Conservation (phyloP, 2,888 invertebrate genomes). For the Augochlorella aurata region DNA sequence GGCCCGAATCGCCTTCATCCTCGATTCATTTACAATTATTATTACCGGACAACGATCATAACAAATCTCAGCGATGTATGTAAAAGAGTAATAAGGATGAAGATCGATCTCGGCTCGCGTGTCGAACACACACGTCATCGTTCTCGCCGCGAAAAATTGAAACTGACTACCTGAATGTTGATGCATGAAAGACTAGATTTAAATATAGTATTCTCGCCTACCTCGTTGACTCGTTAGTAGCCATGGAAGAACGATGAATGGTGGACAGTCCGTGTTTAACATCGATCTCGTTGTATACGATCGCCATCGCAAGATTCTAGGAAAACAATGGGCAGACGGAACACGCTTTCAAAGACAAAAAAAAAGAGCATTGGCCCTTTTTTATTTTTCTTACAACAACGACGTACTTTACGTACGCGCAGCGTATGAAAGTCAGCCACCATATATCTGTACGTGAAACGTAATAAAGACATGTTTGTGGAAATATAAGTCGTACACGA, state of each 20-base stretch:
- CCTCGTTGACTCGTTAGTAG: constrained; percentile 56
- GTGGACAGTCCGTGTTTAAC: constrained; percentile 41
- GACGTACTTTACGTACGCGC: constrained; percentile 65
- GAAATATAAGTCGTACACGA: constrained; percentile 15
- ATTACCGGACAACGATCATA: constrained; percentile 50
- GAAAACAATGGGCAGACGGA: constrained; percentile 14
- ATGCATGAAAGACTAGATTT: constrained; percentile 28
- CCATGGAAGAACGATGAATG: constrained; percentile 34
- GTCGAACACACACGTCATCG: constrained; percentile 9
- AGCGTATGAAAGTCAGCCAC: constrained; percentile 66
- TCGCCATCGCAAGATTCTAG: constrained; percentile 12
- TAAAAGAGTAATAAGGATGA: constrained; percentile 6
- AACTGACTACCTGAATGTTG: constrained; percentile 38
- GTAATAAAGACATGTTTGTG: constrained; percentile 69
- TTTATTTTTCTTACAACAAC: constrained; percentile 70
- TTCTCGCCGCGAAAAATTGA: constrained; percentile 26
- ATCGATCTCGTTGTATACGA: constrained; percentile 55
- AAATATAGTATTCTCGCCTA: constrained; percentile 54
- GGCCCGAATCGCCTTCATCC: constrained; percentile 34
- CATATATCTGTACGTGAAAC: constrained; percentile 67
- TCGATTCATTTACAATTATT: constrained; percentile 21
- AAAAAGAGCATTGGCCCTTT: constrained; percentile 60
- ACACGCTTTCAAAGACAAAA: constrained; percentile 19
- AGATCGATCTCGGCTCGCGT: constrained; percentile 22
- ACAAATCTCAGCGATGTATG: constrained; percentile 14